Conservation (phyloP, 2,888 invertebrate genomes). For the Cryptus viduatorius region DNA sequence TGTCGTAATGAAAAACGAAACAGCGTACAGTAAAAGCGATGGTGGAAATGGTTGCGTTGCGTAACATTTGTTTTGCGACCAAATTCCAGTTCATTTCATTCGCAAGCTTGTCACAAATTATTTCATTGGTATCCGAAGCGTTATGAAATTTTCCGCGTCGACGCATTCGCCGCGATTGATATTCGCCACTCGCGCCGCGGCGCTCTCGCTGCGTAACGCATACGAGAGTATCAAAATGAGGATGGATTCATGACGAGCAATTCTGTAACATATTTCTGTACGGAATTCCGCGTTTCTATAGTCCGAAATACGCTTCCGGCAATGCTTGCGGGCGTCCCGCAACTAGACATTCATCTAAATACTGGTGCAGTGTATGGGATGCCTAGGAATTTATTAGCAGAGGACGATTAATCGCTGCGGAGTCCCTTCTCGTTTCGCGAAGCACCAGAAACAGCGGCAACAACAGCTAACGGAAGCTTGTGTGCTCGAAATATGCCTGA, state of each 20-base stretch:
- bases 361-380: neutral
- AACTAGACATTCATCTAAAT: constrained; percentile 26
- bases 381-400: constrained; percentile 34
- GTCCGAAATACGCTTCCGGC: neutral
- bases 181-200: constrained; percentile 7
- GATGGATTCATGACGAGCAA: neutral
- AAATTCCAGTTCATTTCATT: neutral
- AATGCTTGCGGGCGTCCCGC: neutral
- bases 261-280: neutral
- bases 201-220: constrained; percentile 12
- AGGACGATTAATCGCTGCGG: constrained; percentile 25
- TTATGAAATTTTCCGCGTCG: constrained; percentile 22
- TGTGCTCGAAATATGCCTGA: constrained; percentile 32
- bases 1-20: neutral
- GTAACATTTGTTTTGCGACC: no score
- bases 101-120: neutral
- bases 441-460: constrained; percentile 10
- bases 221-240: constrained; percentile 2
- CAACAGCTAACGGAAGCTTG: constrained; percentile 33
- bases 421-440: constrained; percentile 21
- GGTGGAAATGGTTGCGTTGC: no score
- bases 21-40: no score
- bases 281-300: neutral
- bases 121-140: neutral
- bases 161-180: constrained; percentile 19